Evolutionary conservation across 2,113 vertebrate genomes (phyloP).

Genomic region (Tenrec ecaudatus): DNA sequence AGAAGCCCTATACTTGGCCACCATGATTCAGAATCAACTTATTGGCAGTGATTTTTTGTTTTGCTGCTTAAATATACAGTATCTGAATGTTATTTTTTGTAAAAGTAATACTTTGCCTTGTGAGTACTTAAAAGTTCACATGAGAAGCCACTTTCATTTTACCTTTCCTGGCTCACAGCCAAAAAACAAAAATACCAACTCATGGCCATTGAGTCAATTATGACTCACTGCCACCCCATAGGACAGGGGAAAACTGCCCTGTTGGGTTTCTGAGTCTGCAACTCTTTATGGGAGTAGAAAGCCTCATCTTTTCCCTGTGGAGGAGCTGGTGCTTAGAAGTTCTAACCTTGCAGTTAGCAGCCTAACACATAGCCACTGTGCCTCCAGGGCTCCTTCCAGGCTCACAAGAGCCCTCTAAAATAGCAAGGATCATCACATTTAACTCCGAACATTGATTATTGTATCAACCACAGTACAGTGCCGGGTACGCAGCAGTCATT

Average conservation of each 20-base stretch:
- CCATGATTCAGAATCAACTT: not conserved
- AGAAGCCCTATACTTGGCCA: not conserved
- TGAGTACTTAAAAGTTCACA: slow-evolving; percentile 13
- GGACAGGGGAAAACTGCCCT: no score
- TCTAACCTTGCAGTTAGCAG: no score
- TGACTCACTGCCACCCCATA: no score
- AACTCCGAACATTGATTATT: not conserved
- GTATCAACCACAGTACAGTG: not conserved
- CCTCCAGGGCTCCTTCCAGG: not conserved
- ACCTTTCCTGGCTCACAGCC: not conserved
- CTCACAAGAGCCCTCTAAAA: not conserved
- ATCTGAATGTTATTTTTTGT: not conserved
- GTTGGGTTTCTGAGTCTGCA: no score
- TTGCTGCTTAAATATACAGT: no score
- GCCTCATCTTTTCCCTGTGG: no score
- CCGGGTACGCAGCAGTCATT: not conserved
- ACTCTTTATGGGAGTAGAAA: no score
- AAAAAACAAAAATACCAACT: no score
- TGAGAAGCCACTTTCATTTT: not conserved
- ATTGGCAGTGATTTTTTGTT: no score
- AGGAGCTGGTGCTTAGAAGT: no score
- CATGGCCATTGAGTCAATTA: no score
- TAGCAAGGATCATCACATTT: not conserved
- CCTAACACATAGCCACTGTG: no score
- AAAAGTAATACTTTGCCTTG: not conserved